Evolutionary conservation across 2,113 vertebrate species (phyloP).

Genomic region (Alaudala cheleensis): DNA sequence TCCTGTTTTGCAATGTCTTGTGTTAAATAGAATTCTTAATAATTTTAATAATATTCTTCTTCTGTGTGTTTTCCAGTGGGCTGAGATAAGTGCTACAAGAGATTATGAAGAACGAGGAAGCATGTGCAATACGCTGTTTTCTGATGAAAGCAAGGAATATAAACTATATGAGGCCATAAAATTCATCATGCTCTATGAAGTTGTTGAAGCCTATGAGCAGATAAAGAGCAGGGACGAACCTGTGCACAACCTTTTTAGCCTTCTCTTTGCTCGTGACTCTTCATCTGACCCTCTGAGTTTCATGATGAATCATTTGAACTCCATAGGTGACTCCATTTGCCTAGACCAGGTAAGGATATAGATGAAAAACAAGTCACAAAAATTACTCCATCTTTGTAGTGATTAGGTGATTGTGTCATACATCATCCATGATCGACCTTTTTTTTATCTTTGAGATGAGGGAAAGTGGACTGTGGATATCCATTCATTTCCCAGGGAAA

Average conservation of each 20-base stretch:
- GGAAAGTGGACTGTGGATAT: background rate
- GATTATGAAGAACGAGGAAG: constrained; percentile 71
- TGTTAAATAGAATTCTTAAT: background rate
- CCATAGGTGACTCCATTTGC: constrained; percentile 74
- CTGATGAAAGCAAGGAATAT: constrained; percentile 72
- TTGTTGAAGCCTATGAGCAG: constrained; percentile 75
- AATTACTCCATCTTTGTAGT: background rate
- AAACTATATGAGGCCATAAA: constrained; percentile 81
- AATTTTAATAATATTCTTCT: background rate
- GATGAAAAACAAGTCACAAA: background rate
- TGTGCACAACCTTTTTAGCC: constrained; percentile 61
- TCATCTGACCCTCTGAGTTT: constrained; percentile 80
- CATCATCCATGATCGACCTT: background rate
- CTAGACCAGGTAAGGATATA: constrained; percentile 75
- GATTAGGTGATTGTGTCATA: background rate
- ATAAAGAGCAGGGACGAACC: constrained; percentile 61
- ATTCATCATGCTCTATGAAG: constrained; percentile 82
- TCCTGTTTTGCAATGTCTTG: background rate
- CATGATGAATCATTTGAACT: constrained; percentile 84
- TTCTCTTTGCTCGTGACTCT: constrained; percentile 76
- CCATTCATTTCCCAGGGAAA: background rate
- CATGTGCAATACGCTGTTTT: constrained; percentile 75
- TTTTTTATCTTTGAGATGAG: background rate
- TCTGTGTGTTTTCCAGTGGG: constrained; percentile 71
- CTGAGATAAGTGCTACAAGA: constrained; percentile 72